These are phyloP conservation scores for Chironomus tentans DNA, from an alignment of 2,888 invertebrate species.

Conservation along the genomic window DNA sequence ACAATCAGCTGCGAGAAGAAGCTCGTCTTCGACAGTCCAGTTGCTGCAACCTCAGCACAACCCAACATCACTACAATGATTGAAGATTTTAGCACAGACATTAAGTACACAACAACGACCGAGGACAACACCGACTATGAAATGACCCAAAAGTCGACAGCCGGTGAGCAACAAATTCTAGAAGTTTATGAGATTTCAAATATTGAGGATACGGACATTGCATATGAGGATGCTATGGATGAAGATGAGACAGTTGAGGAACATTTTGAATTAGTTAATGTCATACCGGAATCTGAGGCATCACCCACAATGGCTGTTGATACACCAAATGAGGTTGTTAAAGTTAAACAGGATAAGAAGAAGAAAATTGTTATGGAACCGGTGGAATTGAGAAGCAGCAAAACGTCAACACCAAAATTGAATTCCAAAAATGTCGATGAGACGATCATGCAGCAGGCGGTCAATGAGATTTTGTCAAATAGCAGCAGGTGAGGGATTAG, in stretches of 20 bases:
- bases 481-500: background rate
- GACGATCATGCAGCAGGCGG: background rate
- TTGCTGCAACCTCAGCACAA: background rate
- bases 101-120: background rate
- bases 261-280: slow-evolving; percentile 8
- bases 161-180: background rate
- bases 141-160: background rate
- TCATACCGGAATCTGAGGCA: background rate
- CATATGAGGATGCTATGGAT: background rate
- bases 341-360: background rate
- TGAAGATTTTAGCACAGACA: background rate
- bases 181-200: slow-evolving; percentile 24
- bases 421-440: slow-evolving; percentile 7
- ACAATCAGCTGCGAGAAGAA: slow-evolving; percentile 11
- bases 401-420: background rate
- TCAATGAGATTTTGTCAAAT: background rate
- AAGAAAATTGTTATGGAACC: background rate
- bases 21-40: background rate
- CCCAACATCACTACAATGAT: slow-evolving; percentile 1
- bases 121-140: background rate
- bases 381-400: background rate
- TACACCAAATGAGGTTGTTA: background rate
- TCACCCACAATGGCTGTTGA: background rate
- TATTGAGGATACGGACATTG: background rate
- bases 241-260: background rate